Evolutionary conservation across 2,797 vertebrate species (phyloP).

Genomic region (Xyrichtys novacula): DNA sequence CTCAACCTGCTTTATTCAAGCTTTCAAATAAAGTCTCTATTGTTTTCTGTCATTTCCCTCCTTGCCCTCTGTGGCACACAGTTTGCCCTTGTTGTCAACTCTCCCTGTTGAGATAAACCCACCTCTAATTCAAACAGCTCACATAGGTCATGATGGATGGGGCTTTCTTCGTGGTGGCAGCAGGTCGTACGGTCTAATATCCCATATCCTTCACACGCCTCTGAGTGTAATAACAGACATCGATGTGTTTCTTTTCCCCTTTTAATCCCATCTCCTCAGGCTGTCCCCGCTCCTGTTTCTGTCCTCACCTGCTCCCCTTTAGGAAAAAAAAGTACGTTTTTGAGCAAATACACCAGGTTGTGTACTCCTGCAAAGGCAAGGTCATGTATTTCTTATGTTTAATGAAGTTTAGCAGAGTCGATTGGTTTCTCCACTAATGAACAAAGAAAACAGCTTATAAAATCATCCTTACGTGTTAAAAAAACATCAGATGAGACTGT

Average conservation of each 20-base stretch:
- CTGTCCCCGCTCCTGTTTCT: conserved; percentile 17
- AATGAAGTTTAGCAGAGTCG: conserved; percentile 45
- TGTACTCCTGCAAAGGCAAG: conserved; percentile 32
- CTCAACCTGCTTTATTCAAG: conserved; percentile 33
- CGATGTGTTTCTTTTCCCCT: conserved; percentile 47
- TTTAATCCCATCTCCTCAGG: conserved; percentile 33
- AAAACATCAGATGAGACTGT: conserved; percentile 28
- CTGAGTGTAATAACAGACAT: conserved; percentile 58
- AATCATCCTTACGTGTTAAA: conserved; percentile 44
- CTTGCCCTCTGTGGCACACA: conserved; percentile 26
- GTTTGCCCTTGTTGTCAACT: conserved; percentile 61
- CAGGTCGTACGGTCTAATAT: conserved; percentile 66
- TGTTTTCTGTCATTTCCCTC: conserved; percentile 27
- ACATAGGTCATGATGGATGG: conserved; percentile 73
- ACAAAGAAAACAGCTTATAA: conserved; percentile 27
- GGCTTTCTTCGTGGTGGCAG: conserved; percentile 59
- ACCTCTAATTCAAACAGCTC: conserved; percentile 55
- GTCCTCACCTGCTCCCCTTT: conserved; percentile 16
- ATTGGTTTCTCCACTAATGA: conserved; percentile 52
- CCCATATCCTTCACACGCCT: conserved; percentile 40
- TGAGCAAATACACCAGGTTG: conserved; percentile 55
- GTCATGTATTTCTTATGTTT: conserved; percentile 48
- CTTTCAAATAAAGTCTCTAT: conserved; percentile 38
- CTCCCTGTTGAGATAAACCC: conserved; percentile 33
- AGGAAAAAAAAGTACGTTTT: conserved; percentile 43